Evolutionary conservation across 2,113 vertebrate species (phyloP).

Genomic region (Chaetodon trifascialis): DNA sequence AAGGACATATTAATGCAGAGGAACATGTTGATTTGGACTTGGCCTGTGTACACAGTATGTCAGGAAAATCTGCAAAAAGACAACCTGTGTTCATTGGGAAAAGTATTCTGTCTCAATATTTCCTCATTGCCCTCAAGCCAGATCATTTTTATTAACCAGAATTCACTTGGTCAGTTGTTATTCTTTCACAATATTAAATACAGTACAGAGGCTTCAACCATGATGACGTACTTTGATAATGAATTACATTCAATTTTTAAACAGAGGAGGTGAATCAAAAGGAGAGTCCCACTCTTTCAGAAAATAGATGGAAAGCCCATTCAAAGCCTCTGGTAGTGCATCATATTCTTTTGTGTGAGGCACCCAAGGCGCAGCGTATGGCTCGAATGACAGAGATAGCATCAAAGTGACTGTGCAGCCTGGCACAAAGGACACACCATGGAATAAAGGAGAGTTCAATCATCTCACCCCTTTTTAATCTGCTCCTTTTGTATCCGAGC

Average conservation of each 20-base stretch:
- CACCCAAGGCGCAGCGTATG: slow-evolving; percentile 48
- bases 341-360: slow-evolving; percentile 78
- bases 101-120: background rate
- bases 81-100: background rate
- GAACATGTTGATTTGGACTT: slow-evolving; percentile 14
- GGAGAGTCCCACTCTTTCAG: slow-evolving; percentile 59
- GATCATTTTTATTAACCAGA: slow-evolving; percentile 31
- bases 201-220: slow-evolving; percentile 29
- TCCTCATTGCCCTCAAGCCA: background rate
- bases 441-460: slow-evolving; percentile 80
- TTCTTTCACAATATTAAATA: slow-evolving; percentile 50
- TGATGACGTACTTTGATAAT: slow-evolving; percentile 60
- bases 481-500: slow-evolving; percentile 72
- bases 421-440: slow-evolving; percentile 73
- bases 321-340: slow-evolving; percentile 68
- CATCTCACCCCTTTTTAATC: slow-evolving; percentile 77
- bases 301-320: slow-evolving; percentile 62
- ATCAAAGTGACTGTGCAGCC: slow-evolving; percentile 77
- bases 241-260: slow-evolving; percentile 48
- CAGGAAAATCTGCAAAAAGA: background rate
- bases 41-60: background rate
- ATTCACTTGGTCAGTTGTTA: slow-evolving; percentile 46
- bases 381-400: slow-evolving; percentile 74
- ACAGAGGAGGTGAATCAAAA: slow-evolving; percentile 45
- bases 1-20: slow-evolving; percentile 29